phyloP scores from a whole-genome alignment of 2,888 invertebrate species.

The Carcina quercana region DNA sequence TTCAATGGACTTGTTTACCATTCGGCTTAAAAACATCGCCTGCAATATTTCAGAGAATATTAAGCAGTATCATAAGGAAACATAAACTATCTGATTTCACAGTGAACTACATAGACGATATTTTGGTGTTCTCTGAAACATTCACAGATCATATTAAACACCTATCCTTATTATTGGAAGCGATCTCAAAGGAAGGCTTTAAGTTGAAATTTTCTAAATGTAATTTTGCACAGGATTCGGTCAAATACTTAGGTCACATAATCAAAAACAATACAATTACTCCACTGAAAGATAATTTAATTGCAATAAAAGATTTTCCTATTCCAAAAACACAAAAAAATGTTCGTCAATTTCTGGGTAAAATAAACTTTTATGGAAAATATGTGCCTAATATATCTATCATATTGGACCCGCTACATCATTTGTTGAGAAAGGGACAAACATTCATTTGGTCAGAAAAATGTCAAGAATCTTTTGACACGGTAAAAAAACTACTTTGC shows the following conservation, averaged over 20 bases:
- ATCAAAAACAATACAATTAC: slow-evolving; percentile 20
- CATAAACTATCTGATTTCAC: slow-evolving; percentile 6
- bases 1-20: slow-evolving; percentile 20
- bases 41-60: slow-evolving; percentile 23
- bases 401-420: slow-evolving; percentile 22
- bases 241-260: slow-evolving; percentile 21
- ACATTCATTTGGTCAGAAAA: slow-evolving; percentile 17
- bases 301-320: slow-evolving; percentile 15
- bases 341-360: slow-evolving; percentile 17
- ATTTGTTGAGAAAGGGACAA: slow-evolving; percentile 19
- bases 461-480: slow-evolving; percentile 17
- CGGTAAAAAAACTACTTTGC: slow-evolving; percentile 14
- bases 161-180: slow-evolving; percentile 11
- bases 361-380: slow-evolving; percentile 20
- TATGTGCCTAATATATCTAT: slow-evolving; percentile 18
- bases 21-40: slow-evolving; percentile 25
- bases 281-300: slow-evolving; percentile 21
- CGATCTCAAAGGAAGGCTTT: slow-evolving; percentile 20
- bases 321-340: slow-evolving; percentile 14
- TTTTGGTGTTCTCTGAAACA: slow-evolving; percentile 2
- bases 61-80: slow-evolving; percentile 12
- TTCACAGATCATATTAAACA: slow-evolving; percentile 5
- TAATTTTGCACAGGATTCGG: slow-evolving; percentile 18
- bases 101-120: slow-evolving; percentile 7
- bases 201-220: slow-evolving; percentile 21